Evolutionary conservation across 1,140 invertebrate genomes (phyloP), one percentile per base, ranked within the genome.

Genomic region (Apis laboriosa): DNA sequence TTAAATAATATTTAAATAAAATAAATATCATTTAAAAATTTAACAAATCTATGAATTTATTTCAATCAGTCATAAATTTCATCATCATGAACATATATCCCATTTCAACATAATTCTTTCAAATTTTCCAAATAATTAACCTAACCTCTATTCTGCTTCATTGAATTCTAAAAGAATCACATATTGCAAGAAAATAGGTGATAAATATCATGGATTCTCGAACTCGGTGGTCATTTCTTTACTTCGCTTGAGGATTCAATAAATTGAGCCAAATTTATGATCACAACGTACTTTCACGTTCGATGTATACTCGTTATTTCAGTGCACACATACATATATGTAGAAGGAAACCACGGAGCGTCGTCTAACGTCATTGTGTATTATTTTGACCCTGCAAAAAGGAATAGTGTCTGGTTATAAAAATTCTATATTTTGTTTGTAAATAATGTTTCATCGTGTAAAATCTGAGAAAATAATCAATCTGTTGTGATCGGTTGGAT

Each of bases 291-390:
- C 28, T 55, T 13, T 24, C 61, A 8, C 19, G 63, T 77, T 77
- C 49, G 60, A 77, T 66, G 49, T 49, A 64, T n/a, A n/a, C 34
- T 76, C 60, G 75, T 77, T 77, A 77, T 82, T 77, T 70, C 55
- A 56, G 68, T 56, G 9, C 24, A 13, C 64, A 43, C 43, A 34
- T 24, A 55, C 0, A 43, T 43, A 43, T 43, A 43, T 43, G 2
- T 7, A 28, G 11, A 51, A 24, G 56, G 74, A 77, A 77, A 34
- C 74, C 58, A 56, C 66, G 51, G 74, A 60, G 55, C 4, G n/a
- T 21, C 17, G 17, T 21, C 11, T 51, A 66, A 74, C 8, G 24
- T 55, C 19, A 67, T 64, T 2, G 15, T 34, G 63, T 74, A 64
- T 85, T 60, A 61, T 70, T 70, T 85, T 53, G 56, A 63, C 56